A percentile compares a stretch with the other conserved stretches of the same genome.
These are phyloP conservation scores for Plemyria rubiginata DNA, from an alignment of 2,888 invertebrate species.

Conservation along the genomic window DNA sequence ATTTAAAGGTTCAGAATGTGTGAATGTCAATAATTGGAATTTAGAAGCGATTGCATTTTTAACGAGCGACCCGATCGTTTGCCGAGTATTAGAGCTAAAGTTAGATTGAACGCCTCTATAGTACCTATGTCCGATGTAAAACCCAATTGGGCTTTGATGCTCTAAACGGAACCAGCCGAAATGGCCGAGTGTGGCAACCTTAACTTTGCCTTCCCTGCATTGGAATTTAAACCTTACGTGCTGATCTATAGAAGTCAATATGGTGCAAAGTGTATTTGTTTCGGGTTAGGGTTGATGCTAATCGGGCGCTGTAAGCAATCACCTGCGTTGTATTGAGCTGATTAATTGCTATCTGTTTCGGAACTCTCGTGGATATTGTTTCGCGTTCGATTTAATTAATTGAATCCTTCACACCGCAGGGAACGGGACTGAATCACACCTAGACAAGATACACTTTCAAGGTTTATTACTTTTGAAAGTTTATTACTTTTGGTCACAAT, in stretches of 20 bases:
- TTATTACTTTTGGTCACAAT: not conserved
- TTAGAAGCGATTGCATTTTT: slow-evolving; percentile 37
- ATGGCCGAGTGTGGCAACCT: slow-evolving; percentile 56
- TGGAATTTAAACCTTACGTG: slow-evolving; percentile 15
- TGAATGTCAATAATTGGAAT: slow-evolving; percentile 11
- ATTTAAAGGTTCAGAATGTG: not conserved
- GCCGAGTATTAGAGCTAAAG: slow-evolving; percentile 62
- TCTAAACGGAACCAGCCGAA: slow-evolving; percentile 72
- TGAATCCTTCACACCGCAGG: slow-evolving; percentile 31
- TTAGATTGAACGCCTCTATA: slow-evolving; percentile 70
- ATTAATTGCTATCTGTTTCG: slow-evolving; percentile 72
- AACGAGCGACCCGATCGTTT: slow-evolving; percentile 47
- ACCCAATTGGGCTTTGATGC: slow-evolving; percentile 79
- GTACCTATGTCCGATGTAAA: slow-evolving; percentile 68
- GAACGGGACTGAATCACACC: not conserved
- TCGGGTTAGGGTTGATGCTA: slow-evolving; percentile 60
- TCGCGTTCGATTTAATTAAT: slow-evolving; percentile 59
- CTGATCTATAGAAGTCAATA: slow-evolving; percentile 18
- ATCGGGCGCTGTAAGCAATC: slow-evolving; percentile 77
- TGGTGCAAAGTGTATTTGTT: slow-evolving; percentile 28
- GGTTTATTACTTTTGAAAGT: not conserved
- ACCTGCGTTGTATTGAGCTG: slow-evolving; percentile 75
- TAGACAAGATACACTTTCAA: not conserved
- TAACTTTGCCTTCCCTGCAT: slow-evolving; percentile 23
- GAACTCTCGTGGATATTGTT: slow-evolving; percentile 58